Percentiles rank a stretch among this genome's conserved stretches.
phyloP scores from a whole-genome alignment of 1,140 invertebrate species.

The Aphelenchoides fujianensis region DNA sequence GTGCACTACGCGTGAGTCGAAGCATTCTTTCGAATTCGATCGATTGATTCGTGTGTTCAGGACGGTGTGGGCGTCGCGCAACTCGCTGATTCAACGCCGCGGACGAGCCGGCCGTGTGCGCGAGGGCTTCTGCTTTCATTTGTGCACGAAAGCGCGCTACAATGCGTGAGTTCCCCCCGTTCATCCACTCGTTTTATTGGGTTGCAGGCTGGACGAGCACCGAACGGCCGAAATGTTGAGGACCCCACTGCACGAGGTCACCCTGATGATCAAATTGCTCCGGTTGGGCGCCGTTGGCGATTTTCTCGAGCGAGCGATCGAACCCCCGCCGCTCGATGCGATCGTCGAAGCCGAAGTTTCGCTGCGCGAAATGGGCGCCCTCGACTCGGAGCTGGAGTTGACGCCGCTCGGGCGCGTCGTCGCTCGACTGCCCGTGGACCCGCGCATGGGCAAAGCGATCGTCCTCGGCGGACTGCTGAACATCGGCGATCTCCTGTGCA shows the following conservation, averaged over 20 bases:
- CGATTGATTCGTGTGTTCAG: conserved; percentile 22
- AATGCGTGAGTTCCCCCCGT: conserved; percentile 32
- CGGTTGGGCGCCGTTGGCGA: conserved; percentile 63
- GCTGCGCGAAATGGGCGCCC: conserved; percentile 65
- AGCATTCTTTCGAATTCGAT: not conserved
- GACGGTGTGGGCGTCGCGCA: conserved; percentile 67
- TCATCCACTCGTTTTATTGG: conserved; percentile 49
- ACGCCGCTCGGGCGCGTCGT: conserved; percentile 65
- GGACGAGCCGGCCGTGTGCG: conserved; percentile 72
- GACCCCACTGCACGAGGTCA: conserved; percentile 65
- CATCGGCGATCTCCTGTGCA: conserved; percentile 66
- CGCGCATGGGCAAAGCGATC: conserved; percentile 66
- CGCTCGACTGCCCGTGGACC: conserved; percentile 66
- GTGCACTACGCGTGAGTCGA: conserved; percentile 66
- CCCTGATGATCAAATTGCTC: conserved; percentile 65
- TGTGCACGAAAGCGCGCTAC: conserved; percentile 64
- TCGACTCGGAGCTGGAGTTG: conserved; percentile 65
- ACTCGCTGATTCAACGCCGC: conserved; percentile 70
- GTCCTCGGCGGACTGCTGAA: conserved; percentile 64
- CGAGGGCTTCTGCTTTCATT: conserved; percentile 76
- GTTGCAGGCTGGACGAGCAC: conserved; percentile 67
- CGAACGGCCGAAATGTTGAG: conserved; percentile 66
- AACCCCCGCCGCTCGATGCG: conserved; percentile 66
- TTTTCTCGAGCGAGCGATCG: conserved; percentile 66
- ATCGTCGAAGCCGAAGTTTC: conserved; percentile 66